These are phyloP conservation scores for Microcebus ravelobensis DNA, from an alignment of 2,113 vertebrate genomes.

Conservation along the genomic window DNA sequence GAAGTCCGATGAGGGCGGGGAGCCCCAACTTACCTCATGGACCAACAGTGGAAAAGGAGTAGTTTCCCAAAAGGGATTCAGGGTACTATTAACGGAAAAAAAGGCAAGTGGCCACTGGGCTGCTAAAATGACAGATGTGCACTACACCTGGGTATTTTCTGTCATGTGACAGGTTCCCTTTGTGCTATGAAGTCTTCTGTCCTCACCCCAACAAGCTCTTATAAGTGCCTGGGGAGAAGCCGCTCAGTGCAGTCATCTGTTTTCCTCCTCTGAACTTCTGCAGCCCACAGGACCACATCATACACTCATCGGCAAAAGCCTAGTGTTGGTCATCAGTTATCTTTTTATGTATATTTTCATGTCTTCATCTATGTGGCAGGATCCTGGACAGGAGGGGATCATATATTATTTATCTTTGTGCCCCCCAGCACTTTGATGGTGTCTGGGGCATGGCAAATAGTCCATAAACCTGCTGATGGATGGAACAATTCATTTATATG, in stretches of 20 bases:
- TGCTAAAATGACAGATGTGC: constrained; percentile 2
- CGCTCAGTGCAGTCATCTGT: neutral
- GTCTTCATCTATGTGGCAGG: neutral
- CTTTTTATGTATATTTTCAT: neutral
- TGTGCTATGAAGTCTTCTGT: neutral
- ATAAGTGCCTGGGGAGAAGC: neutral
- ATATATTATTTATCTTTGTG: constrained; percentile 25
- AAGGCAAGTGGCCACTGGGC: neutral
- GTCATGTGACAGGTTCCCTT: neutral
- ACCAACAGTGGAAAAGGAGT: neutral
- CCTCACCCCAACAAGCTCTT: neutral
- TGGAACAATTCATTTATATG: constrained; percentile 52
- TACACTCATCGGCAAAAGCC: neutral
- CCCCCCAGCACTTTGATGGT: neutral
- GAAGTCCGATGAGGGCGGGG: neutral
- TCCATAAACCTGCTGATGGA: constrained; percentile 47
- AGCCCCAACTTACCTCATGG: neutral
- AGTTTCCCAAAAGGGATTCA: neutral
- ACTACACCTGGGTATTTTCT: neutral
- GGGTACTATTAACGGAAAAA: neutral
- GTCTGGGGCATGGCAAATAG: constrained; percentile 20
- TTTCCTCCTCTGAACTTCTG: constrained; percentile 16
- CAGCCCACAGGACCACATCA: neutral
- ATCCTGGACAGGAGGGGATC: constrained; percentile 53
- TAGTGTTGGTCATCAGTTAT: neutral